Evolutionary conservation across 92 coral and sea anemone species (phyloP).

Genomic region (Plumapathes pennacea): DNA sequence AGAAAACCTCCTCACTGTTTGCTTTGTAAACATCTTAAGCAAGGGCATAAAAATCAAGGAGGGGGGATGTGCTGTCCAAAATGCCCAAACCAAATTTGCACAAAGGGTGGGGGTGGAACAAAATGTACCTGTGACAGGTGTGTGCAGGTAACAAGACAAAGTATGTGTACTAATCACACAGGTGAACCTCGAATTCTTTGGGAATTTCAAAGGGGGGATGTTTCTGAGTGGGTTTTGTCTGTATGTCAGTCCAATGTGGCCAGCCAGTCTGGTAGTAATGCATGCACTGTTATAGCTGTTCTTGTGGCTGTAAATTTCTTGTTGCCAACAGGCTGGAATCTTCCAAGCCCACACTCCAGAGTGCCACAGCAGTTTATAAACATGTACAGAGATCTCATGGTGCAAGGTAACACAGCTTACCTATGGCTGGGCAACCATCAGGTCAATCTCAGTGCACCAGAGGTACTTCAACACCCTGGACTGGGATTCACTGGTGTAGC

Average conservation of each 20-base stretch:
- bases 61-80: not conserved
- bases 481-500: slow-evolving; percentile 19
- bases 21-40: not conserved
- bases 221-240: slow-evolving; percentile 7
- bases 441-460: slow-evolving; percentile 12
- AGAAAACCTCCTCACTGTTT: slow-evolving; percentile 6
- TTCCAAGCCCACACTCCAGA: not conserved
- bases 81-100: slow-evolving; percentile 1
- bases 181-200: not conserved
- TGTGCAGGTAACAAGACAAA: not conserved
- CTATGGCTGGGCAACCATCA: slow-evolving; percentile 8
- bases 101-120: slow-evolving; percentile 4
- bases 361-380: not conserved
- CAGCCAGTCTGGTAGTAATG: slow-evolving; percentile 20
- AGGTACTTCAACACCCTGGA: not conserved
- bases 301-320: slow-evolving; percentile 19
- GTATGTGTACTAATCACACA: not conserved
- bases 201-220: slow-evolving; percentile 1
- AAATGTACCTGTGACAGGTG: not conserved
- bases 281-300: slow-evolving; percentile 25
- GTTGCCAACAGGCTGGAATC: slow-evolving; percentile 9
- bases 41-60: slow-evolving; percentile 1
- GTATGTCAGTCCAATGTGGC: slow-evolving; percentile 18
- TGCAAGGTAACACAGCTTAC: slow-evolving; percentile 12
- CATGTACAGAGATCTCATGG: slow-evolving; percentile 11